Evolutionary conservation across 2,113 vertebrate species (phyloP).

Genomic region (Oryzias curvinotus): DNA sequence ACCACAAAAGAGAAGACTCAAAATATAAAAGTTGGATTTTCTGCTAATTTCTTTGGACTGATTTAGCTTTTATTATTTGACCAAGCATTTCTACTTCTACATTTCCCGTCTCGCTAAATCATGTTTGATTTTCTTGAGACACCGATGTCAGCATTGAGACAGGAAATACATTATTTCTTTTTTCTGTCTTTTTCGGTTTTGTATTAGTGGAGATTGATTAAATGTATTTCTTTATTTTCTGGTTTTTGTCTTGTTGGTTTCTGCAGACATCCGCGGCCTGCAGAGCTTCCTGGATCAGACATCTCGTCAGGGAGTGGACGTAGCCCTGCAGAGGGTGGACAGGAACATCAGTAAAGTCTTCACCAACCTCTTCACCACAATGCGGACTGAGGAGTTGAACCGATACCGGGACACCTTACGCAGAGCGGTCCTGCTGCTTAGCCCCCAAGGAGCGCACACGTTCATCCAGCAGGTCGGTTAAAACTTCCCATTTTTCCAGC

Average conservation of each 20-base stretch:
- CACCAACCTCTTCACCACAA: constrained; percentile 92
- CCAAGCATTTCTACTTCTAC: too few relatives aligned
- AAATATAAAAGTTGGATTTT: too few relatives aligned
- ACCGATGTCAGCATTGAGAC: too few relatives aligned
- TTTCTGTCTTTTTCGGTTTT: background rate
- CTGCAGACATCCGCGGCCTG: constrained; percentile 91
- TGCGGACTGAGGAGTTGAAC: constrained; percentile 96
- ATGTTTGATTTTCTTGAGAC: too few relatives aligned
- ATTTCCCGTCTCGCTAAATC: too few relatives aligned
- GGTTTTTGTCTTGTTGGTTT: background rate
- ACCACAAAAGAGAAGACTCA: too few relatives aligned
- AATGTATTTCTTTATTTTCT: background rate
- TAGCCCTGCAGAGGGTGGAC: constrained; percentile 93
- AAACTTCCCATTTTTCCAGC: too few relatives aligned
- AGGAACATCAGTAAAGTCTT: constrained; percentile 95
- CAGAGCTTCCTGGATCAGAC: constrained; percentile 94
- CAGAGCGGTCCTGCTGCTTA: constrained; percentile 90
- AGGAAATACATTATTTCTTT: background rate
- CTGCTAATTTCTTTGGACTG: too few relatives aligned
- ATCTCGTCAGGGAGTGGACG: constrained; percentile 90
- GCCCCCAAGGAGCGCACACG: constrained; percentile 88
- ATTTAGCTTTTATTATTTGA: too few relatives aligned
- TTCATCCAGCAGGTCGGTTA: constrained; percentile 93
- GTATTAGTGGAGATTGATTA: background rate
- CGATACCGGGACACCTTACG: constrained; percentile 93